Conservation (phyloP, 2,888 invertebrate species). For the Napeogenes sylphis region DNA sequence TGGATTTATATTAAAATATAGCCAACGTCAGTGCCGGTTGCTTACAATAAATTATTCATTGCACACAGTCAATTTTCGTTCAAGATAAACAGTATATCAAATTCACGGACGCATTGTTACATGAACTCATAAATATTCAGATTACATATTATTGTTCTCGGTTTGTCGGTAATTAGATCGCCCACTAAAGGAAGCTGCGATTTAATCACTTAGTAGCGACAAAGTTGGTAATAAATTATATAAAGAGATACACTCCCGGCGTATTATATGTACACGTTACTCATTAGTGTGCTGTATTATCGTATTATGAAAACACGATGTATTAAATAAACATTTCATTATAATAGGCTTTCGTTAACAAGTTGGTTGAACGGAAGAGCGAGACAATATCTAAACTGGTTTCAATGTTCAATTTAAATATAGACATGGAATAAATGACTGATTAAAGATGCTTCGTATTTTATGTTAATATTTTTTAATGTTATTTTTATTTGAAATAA, state of each 20-base stretch:
- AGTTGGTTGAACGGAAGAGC: slow-evolving; percentile 4
- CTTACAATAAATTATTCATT: slow-evolving; percentile 76
- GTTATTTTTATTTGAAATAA: too few species aligned
- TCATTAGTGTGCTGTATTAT: slow-evolving; percentile 46
- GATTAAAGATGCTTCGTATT: background rate
- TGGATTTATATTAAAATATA: slow-evolving; percentile 78
- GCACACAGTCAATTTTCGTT: slow-evolving; percentile 72
- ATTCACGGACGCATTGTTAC: slow-evolving; percentile 57
- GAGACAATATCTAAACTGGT: slow-evolving; percentile 6
- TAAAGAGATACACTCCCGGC: slow-evolving; percentile 41
- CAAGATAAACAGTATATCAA: slow-evolving; percentile 72
- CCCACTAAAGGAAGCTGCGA: slow-evolving; percentile 67
- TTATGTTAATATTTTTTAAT: slow-evolving; percentile 2
- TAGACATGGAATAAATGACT: background rate
- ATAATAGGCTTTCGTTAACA: slow-evolving; percentile 7
- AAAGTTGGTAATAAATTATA: slow-evolving; percentile 64
- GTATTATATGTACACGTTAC: slow-evolving; percentile 45
- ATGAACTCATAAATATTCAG: slow-evolving; percentile 70
- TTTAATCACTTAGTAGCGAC: slow-evolving; percentile 66
- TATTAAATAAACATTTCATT: slow-evolving; percentile 21
- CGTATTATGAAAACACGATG: slow-evolving; percentile 25
- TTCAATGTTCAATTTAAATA: slow-evolving; percentile 6
- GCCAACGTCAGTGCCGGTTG: slow-evolving; percentile 73
- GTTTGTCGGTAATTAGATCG: slow-evolving; percentile 75
- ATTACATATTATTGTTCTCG: slow-evolving; percentile 73